These are phyloP conservation scores for Zenarchopterus dispar DNA, from an alignment of 2,797 vertebrate species.

Conservation along the genomic window DNA sequence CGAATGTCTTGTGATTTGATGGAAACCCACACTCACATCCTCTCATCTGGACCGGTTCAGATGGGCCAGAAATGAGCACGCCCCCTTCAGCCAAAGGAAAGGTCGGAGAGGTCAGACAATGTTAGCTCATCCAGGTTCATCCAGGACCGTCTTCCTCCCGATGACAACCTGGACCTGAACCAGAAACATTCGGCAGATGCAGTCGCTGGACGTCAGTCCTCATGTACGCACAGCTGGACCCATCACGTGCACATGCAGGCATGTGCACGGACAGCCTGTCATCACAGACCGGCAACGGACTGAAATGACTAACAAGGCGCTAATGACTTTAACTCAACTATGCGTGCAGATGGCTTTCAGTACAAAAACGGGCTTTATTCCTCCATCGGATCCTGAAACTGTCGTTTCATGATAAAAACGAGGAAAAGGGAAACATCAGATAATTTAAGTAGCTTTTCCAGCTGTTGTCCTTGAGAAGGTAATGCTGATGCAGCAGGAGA, in stretches of 20 bases:
- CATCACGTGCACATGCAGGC: constrained; percentile 1
- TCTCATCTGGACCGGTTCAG: constrained; percentile 31
- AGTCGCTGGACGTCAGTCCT: constrained; percentile 4
- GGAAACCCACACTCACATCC: neutral
- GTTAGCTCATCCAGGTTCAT: constrained; percentile 73
- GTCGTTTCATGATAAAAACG: neutral
- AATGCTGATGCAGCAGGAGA: constrained; percentile 13
- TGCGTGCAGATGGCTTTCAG: neutral
- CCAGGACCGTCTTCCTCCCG: constrained; percentile 39
- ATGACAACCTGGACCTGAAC: constrained; percentile 45
- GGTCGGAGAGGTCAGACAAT: constrained; percentile 59
- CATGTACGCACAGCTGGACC: neutral
- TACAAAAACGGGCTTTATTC: neutral
- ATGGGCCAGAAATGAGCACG: constrained; percentile 17
- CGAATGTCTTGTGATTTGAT: constrained; percentile 4
- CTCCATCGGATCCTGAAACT: neutral
- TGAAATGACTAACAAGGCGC: neutral
- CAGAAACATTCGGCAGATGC: constrained; percentile 32
- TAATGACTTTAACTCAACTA: constrained; percentile 1
- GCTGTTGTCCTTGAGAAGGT: constrained; percentile 12
- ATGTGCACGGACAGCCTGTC: neutral
- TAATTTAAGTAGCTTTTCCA: constrained; percentile 11
- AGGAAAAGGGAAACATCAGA: neutral
- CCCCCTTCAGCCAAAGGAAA: constrained; percentile 65
- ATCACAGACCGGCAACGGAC: constrained; percentile 10